phyloP scores from a whole-genome alignment of 2,797 vertebrate genomes.

The Hypotaenidia philippensis region DNA sequence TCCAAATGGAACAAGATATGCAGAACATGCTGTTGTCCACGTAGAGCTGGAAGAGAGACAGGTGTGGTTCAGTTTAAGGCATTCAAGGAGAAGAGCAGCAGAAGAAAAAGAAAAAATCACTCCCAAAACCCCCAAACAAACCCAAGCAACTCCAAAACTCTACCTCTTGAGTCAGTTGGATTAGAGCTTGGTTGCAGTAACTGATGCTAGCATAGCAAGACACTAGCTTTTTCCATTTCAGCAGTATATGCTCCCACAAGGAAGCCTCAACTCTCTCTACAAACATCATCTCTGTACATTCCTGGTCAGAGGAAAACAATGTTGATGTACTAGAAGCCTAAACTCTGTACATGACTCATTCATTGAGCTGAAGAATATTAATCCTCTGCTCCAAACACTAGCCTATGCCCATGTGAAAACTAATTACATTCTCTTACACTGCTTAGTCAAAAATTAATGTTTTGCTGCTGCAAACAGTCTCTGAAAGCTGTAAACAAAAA shows the following conservation, averaged over 20 bases:
- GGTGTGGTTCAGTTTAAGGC: not conserved
- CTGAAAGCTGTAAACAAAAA: not conserved
- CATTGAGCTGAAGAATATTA: not conserved
- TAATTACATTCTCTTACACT: not conserved
- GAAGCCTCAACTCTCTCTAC: not conserved
- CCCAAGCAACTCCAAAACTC: not conserved
- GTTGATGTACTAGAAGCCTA: not conserved
- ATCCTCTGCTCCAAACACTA: not conserved
- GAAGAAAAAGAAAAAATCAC: too few species aligned
- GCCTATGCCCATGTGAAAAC: not conserved
- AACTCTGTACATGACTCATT: not conserved
- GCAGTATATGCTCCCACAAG: not conserved
- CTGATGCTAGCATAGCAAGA: not conserved
- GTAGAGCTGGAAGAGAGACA: not conserved
- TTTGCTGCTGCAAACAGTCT: not conserved
- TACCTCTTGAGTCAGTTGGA: not conserved
- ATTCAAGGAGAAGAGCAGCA: not conserved
- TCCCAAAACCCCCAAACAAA: not conserved
- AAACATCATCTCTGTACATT: not conserved
- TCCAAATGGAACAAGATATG: not conserved
- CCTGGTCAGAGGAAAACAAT: not conserved
- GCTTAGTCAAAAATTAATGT: not conserved
- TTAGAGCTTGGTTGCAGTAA: not conserved
- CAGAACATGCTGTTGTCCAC: not conserved
- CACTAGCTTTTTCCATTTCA: not conserved